Evolutionary conservation across 2,113 vertebrate species (phyloP).

Genomic region (Zapornia atra): DNA sequence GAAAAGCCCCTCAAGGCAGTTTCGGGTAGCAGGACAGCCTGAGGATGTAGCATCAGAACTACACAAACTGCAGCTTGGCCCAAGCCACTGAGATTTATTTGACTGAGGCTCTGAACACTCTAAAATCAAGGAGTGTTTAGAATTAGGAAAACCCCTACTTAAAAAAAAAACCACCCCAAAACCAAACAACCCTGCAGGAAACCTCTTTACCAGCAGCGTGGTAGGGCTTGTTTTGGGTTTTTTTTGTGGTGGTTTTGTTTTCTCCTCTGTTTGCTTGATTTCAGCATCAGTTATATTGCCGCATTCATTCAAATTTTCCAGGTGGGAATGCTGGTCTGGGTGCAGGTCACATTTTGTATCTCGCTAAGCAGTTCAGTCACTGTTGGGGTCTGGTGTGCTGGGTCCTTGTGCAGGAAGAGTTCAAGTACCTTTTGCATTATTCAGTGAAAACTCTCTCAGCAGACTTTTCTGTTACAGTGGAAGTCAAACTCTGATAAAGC

Average conservation of each 20-base stretch:
- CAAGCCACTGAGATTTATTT: not conserved
- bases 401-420: not conserved
- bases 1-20: not conserved
- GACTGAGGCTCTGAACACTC: not conserved
- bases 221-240: not conserved
- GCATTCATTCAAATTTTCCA: not conserved
- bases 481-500: not conserved
- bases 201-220: not conserved
- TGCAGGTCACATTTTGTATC: not conserved
- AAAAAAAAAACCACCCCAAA: not conserved
- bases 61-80: not conserved
- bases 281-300: not conserved
- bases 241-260: not conserved
- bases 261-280: not conserved
- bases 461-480: not conserved
- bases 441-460: not conserved
- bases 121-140: not conserved
- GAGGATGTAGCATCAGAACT: not conserved
- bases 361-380: not conserved
- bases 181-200: not conserved
- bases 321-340: not conserved
- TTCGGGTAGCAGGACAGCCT: not conserved
- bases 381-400: accelerated
- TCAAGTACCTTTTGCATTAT: not conserved
- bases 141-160: not conserved